Base-by-base conservation (phyloP, 2,113 vertebrate genomes). In the Podarcis muralis region DNA sequence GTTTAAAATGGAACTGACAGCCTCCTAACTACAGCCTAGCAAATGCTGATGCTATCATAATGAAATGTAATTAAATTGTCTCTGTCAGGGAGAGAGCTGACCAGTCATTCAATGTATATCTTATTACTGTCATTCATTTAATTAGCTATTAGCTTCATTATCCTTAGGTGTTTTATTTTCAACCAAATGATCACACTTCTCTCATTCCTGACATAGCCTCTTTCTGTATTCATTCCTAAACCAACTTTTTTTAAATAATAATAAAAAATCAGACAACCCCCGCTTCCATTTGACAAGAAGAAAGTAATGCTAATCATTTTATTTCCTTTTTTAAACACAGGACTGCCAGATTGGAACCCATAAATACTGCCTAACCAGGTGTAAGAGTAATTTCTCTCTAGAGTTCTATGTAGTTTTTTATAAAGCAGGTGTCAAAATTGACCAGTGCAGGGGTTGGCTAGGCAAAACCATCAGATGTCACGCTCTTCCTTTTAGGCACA, bases 61-160 rank as follows among this genome's bases (percentile, higher is more conserved):
- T 91, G 27, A 95, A 95, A 90, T 74, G 69, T 90, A 93, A 94
- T 93, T 95, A 95, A 94, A 89, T 87, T 90, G 15, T 92, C 83
- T 90, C 6, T 81, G 75, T 86, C 82, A 91, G 87, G 23, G 40
- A 89, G 35, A 90, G 5, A 88, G 80, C 90, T 92, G 85, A 79
- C 89, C 88, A 90, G 3, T 93, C 84, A 91, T 71, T 91, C 32
- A 20, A 22, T 25, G n/a, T 43, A 78, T 76, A 77, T 15, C 59
- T 86, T 82, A 40, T 72, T 88, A 81, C 71, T 81, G 92, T 83
- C 43, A 72, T 27, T 92, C 92, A 89, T 89, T 75, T 90, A 79
- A 90, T 92, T 90, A 93, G 71, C 87, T 89, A 68, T 92, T 93
- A 89, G 18, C 69, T 94, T 93, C 90, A 83, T 88, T 7, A 12